These are phyloP conservation scores for Callithrix jacchus DNA, from an alignment of 2,113 vertebrate genomes.

Conservation along the genomic window DNA sequence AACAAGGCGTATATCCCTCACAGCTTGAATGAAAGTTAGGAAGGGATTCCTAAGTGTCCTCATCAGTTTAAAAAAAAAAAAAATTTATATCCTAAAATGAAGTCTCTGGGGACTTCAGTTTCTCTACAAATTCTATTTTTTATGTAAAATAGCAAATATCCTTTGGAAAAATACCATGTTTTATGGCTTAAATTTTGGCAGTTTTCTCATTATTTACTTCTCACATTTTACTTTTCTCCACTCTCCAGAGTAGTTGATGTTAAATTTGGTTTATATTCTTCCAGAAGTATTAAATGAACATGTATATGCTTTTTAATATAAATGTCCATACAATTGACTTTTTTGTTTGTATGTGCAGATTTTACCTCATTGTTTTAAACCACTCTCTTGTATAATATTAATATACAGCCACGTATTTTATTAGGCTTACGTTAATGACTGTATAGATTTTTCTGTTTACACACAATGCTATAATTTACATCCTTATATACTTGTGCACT, in stretches of 20 bases:
- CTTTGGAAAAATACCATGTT: background rate
- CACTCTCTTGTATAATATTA: background rate
- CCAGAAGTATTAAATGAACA: background rate
- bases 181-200: background rate
- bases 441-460: background rate
- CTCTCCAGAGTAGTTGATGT: background rate
- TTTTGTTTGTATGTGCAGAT: background rate
- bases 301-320: background rate
- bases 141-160: background rate
- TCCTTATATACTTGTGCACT: background rate
- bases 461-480: background rate
- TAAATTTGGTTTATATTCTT: constrained; percentile 16
- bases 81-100: background rate
- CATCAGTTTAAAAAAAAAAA: background rate
- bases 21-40: background rate
- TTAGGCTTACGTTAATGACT: background rate
- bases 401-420: background rate
- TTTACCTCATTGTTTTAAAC: background rate
- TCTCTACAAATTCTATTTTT: background rate
- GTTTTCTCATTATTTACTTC: background rate
- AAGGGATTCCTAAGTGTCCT: background rate
- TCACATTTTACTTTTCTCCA: background rate
- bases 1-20: background rate
- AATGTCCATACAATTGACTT: background rate
- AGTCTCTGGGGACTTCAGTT: background rate